Percentiles rank a stretch among this genome's conserved stretches.
phyloP scores from a whole-genome alignment of 2,888 invertebrate genomes.

The Xanthostigma xanthostigma region DNA sequence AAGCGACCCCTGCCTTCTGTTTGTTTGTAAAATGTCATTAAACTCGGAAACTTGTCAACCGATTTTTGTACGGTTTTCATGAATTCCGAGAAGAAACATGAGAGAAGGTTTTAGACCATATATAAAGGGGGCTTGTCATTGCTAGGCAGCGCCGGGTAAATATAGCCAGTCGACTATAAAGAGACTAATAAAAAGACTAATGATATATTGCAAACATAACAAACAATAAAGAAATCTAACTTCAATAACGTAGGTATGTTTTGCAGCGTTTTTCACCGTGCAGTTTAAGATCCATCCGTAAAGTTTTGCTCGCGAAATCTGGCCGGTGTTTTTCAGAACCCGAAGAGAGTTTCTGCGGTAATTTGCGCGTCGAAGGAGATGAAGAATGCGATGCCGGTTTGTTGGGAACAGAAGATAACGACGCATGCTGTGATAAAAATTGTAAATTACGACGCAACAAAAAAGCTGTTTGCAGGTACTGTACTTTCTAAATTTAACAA shows the following conservation, averaged over 20 bases:
- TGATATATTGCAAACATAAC: too few species aligned
- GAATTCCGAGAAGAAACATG: too few species aligned
- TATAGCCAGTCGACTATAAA: too few species aligned
- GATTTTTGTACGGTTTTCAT: too few species aligned
- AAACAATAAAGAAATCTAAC: not conserved
- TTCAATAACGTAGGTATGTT: constrained; percentile 6
- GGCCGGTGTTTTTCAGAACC: constrained; percentile 86
- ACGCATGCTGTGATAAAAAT: constrained; percentile 85
- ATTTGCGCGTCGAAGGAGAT: constrained; percentile 85
- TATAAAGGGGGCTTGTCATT: too few species aligned
- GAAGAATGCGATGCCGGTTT: constrained; percentile 96
- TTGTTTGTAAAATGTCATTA: too few species aligned
- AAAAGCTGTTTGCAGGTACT: constrained; percentile 77
- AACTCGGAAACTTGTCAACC: too few species aligned
- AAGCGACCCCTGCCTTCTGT: too few species aligned
- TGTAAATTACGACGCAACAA: constrained; percentile 70
- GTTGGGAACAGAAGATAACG: constrained; percentile 83
- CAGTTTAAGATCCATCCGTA: constrained; percentile 79
- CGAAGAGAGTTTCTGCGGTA: constrained; percentile 92
- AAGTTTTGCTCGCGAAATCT: constrained; percentile 84
- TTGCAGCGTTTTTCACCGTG: constrained; percentile 87
- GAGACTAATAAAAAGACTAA: too few species aligned
- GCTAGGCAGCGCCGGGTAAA: too few species aligned
- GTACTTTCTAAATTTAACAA: constrained; percentile 1
- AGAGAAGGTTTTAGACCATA: too few species aligned